Conservation (phyloP, 2,797 vertebrate species). For the Myiotriccus ornatus region DNA sequence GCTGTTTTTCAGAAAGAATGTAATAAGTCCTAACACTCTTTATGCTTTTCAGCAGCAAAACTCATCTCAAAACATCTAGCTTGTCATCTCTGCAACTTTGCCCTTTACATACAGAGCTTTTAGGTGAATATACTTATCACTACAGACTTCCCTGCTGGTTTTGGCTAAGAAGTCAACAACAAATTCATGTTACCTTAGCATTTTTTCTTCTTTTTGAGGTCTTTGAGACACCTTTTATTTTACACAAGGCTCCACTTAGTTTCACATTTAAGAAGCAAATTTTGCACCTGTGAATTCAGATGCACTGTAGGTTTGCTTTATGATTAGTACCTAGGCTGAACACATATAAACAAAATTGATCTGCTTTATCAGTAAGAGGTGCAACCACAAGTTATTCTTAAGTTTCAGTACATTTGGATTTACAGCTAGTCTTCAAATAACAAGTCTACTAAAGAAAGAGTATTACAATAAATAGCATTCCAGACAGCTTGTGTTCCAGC, state of each 20-base stretch:
- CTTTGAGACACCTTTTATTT: neutral
- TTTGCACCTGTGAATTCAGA: neutral
- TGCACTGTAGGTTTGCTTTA: neutral
- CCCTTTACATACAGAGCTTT: conserved; percentile 35
- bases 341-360: neutral
- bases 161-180: neutral
- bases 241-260: neutral
- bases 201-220: neutral
- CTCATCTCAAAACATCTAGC: conserved; percentile 19
- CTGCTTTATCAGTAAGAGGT: neutral
- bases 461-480: neutral
- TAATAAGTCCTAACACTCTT: conserved; percentile 24
- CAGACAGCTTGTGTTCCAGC: neutral
- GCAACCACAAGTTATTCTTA: neutral
- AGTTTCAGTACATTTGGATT: neutral
- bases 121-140: neutral
- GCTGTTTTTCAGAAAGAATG: neutral
- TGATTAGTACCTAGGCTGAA: neutral
- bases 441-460: neutral
- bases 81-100: conserved; percentile 47
- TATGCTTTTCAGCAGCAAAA: conserved; percentile 19
- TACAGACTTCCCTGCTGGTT: conserved; percentile 1
- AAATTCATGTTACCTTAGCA: neutral
- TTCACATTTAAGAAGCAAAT: neutral
- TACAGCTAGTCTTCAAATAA: neutral